Evolutionary conservation across 2,113 vertebrate species (phyloP), one percentile per base, ranked within the genome.

Genomic region (Cyprinodon tularosa): DNA sequence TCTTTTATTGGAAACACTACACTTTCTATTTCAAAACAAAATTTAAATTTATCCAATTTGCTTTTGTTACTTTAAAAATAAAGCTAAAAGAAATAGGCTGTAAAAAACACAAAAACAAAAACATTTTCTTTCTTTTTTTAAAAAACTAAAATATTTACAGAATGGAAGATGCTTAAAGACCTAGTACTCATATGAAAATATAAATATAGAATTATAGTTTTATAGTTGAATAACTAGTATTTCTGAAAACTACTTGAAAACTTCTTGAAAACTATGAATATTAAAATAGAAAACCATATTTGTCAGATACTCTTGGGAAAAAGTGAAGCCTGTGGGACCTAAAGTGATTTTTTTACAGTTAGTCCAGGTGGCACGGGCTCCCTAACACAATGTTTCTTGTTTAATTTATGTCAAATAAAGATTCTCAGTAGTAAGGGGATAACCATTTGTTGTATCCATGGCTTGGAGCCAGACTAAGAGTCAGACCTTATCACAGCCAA

Each of bases 311-410:
- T 93, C 90, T 82, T 93, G 87, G 85, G 84, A 76, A 86, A 81
- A 86, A 83, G 88, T 87, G 90, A 89, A 91, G 88, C 92, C 90
- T 91, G 90, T 81, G 84, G 88, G 78, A 87, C 77, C 79, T 72
- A 71, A 48, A 40, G 22, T 78, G 66, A 82, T 74, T 85, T 89
- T 74, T 59, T 80, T 85, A 86, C 78, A 84, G 86, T 91, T 90
- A 80, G 82, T 92, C 92, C 83, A 92, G 92, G 91, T 78, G 81
- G 92, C 71, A 87, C 87, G 85, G 88, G 92, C 89, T 90, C 87
- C 89, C 91, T 88, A 88, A 83, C 89, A 76, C 80, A 79, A 81
- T 87, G 85, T 80, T 89, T 90, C 90, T 92, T 88, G 88, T 74
- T 66, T 39, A 17, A 72, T 9, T 36, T 14, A 63, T 62, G 20